Percentiles rank a stretch among this genome's conserved stretches.
Conservation (phyloP, 2,888 invertebrate genomes). For the Rotaria socialis region DNA sequence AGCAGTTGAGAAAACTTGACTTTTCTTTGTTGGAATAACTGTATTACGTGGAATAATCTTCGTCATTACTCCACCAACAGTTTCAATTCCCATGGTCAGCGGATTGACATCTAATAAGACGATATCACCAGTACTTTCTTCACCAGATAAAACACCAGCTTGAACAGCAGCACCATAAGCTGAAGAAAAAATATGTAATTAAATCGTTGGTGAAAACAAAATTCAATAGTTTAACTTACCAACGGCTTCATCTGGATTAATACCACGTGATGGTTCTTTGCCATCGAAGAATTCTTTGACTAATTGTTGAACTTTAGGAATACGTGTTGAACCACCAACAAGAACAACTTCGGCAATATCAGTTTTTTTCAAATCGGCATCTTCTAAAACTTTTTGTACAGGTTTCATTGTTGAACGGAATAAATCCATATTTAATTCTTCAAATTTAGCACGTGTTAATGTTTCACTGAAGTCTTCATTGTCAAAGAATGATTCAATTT, state of each 20-base stretch:
- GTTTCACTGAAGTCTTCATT: slow-evolving; percentile 77
- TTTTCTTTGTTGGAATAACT: slow-evolving; percentile 97
- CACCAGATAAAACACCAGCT: slow-evolving; percentile 92
- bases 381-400: slow-evolving; percentile 89
- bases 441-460: slow-evolving; percentile 93
- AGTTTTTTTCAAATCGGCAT: slow-evolving; percentile 94
- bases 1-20: slow-evolving; percentile 97
- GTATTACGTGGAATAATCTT: slow-evolving; percentile 94
- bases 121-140: slow-evolving; percentile 88
- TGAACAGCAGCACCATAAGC: slow-evolving; percentile 97
- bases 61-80: slow-evolving; percentile 99
- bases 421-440: slow-evolving; percentile 84
- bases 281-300: slow-evolving; percentile 76
- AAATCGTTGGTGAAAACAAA: background rate
- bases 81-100: slow-evolving; percentile 97
- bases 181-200: background rate
- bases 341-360: slow-evolving; percentile 97
- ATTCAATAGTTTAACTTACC: background rate
- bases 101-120: slow-evolving; percentile 96
- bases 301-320: slow-evolving; percentile 80
- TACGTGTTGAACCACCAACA: slow-evolving; percentile 97
- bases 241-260: slow-evolving; percentile 98
- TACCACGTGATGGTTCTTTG: slow-evolving; percentile 93
- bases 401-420: slow-evolving; percentile 84
- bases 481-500: slow-evolving; percentile 49